Evolutionary conservation across 2,113 vertebrate genomes (phyloP), one percentile per base, ranked within the genome.

Genomic region (Strix uralensis): DNA sequence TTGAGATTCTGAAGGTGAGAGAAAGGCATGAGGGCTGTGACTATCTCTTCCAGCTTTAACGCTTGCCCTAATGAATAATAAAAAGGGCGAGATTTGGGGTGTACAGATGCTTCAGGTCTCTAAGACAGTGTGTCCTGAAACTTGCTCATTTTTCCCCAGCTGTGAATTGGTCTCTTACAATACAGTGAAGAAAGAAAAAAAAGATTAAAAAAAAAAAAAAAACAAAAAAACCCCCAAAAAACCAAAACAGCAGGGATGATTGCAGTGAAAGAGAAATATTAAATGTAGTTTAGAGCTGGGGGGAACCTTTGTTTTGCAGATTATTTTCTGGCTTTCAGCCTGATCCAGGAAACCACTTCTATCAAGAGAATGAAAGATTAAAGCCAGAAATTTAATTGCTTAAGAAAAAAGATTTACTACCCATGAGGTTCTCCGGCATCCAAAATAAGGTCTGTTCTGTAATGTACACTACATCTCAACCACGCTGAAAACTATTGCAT

Each of bases 341-440:
- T 96, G 82, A 94, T 94, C 61, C 71, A 86, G 67, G 59, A 96
- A 97, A 96, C 96, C 96, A 96, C 95, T 97, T 97, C 96, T 97
- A 92, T 92, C 86, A 83, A 59, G 52, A 67, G 92, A 90, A 91
- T 87, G 81, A 88, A 96, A 97, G 92, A 96, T 94, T 91, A 95
- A 96, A 97, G 88, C 62, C 79, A 77, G 59, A 85, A 84, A 97
- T 94, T 92, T 89, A 92, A 92, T 84, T 95, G 88, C 69, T 82
- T 47, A 86, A 88, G 94, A 97, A 96, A 92, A 92, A 96, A 96
- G 86, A 85, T 94, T 92, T 95, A 95, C 54, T 62, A 46, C 77
- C 79, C 93, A 70, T 75, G 93, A 95, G 85, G 61, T 54, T 87
- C 62, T 47, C 66, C 4, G 15, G 92, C 78, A 80, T 96, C 86